Base-by-base conservation (phyloP, 2,888 invertebrate genomes). In the Coremacera marginata region DNA sequence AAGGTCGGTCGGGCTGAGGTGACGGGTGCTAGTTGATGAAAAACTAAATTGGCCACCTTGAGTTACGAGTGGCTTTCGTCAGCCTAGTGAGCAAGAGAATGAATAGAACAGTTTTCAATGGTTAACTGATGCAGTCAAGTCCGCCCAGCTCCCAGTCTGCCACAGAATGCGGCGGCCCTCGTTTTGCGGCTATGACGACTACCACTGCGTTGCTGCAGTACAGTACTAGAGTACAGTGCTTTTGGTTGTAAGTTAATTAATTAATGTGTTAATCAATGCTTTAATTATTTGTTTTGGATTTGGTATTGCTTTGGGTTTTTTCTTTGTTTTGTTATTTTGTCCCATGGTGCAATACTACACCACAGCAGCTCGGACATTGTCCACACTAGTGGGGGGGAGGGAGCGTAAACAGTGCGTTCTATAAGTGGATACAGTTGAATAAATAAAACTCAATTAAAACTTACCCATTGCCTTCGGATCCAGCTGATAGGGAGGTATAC, bases 401-500 rank as follows among this genome's bases (percentile, higher is more conserved):
- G 22, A 14, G n/a, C 60, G 11, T 22, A 11, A 14, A 11, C n/a
- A 22, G 60, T 22, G 14, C 65, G 16, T 70, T 55, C 16, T 27
- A 31, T 51, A 52, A 70, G 16, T 52, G 44, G 16, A 70, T 16
- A 31, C 49, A 68, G 19, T 34, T 34, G n/a, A 44, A 65, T 9
- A 37, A 65, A 22, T 37, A 16, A 51, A 22, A 57, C 44, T 70
- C 8, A 52, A 57, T 27, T 25, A 5, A 57, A 90, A 93, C 93
- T 93, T 91, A 93, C 93, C 93, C 90, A 93, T 93, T 87, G 93
- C 91, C 90, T 97, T 97, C 85, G 97, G 96, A 91, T 98, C 98
- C 91, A 98, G 92, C 90, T 98, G 96, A 91, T 97, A 96, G 80
- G 98, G 96, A 82, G 98, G 97, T 87, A 98, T 98, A 89, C 98